A percentile compares a stretch with the other conserved stretches of the same genome.
Conservation (phyloP, 2,797 vertebrate species). For the Acestrorhynchus altus region DNA sequence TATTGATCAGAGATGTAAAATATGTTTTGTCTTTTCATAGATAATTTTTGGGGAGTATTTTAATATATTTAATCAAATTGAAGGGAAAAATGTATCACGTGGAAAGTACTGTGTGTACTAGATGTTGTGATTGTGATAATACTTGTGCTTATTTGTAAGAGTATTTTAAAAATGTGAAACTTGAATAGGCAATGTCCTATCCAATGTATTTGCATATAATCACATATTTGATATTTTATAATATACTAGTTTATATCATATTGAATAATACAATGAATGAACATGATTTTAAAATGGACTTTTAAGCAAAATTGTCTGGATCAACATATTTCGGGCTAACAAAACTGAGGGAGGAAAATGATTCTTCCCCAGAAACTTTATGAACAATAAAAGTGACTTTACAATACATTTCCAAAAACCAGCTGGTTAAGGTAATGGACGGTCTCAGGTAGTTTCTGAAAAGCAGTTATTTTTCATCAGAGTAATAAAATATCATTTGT, state of each 20-base stretch:
- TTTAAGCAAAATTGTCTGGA: slow-evolving; percentile 64
- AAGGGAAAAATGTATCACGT: slow-evolving; percentile 40
- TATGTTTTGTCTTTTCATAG: slow-evolving; percentile 52
- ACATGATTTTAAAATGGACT: slow-evolving; percentile 84
- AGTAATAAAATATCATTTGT: slow-evolving; percentile 88
- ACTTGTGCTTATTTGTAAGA: slow-evolving; percentile 85
- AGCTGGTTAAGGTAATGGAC: slow-evolving; percentile 79
- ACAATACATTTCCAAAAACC: slow-evolving; percentile 85
- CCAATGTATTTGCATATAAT: slow-evolving; percentile 85
- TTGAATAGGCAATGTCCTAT: slow-evolving; percentile 64
- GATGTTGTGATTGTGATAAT: slow-evolving; percentile 54
- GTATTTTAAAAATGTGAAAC: slow-evolving; percentile 72
- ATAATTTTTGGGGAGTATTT: slow-evolving; percentile 48
- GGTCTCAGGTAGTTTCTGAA: slow-evolving; percentile 84
- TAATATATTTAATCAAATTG: slow-evolving; percentile 55
- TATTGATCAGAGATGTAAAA: slow-evolving; percentile 67
- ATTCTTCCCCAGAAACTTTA: slow-evolving; percentile 75
- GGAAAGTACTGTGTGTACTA: slow-evolving; percentile 31
- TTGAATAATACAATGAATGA: slow-evolving; percentile 47
- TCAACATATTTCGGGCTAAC: slow-evolving; percentile 37
- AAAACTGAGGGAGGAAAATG: slow-evolving; percentile 55
- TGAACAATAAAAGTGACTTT: slow-evolving; percentile 81
- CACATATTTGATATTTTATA: slow-evolving; percentile 69
- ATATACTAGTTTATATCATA: slow-evolving; percentile 55
- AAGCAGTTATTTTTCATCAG: slow-evolving; percentile 76